Evolutionary conservation across 2,888 invertebrate species (phyloP), one percentile per base, ranked within the genome.

Genomic region (Smittia sp.): DNA sequence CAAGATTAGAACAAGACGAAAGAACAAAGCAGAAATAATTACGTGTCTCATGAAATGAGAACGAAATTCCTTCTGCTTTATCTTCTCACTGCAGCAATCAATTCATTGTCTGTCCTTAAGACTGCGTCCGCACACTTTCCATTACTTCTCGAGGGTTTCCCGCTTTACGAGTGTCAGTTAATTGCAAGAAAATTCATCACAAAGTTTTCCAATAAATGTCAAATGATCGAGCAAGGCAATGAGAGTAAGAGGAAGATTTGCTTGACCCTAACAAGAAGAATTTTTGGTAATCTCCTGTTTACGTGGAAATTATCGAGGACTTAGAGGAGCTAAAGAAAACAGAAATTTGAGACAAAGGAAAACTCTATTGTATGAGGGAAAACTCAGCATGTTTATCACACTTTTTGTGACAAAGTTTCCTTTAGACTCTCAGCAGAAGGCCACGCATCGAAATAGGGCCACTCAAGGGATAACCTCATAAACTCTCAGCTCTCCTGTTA

Each of bases 21-120:
- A 58, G 72, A 62, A 72, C 54, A 38, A 72, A 62, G 38, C 62
- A 32, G 38, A 72, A 72, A 72, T 72, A 72, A 72, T 72, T 58
- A 72, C 69, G 62, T 62, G 72, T 72, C 72, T 72, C 70, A 70
- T 72, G 72, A 72, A 62, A 38, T 27, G 72, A 72, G 52, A 72
- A 72, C 38, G 72, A 72, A 62, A 38, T 72, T 58, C 62, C 72
- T 22, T 70, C 70, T 27, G 58, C 24, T 70, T 70, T 70, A 32
- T 70, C 22, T 27, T 27, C 24, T 41, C 68, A 68, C 52, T 66
- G 20, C 68, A 46, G 32, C 25, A 52, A 68, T 52, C 41, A 68
- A 68, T 68, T 68, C 46, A 25, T 68, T 41, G 27, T 46, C 52
- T 68, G 52, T 52, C 68, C 68, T 46, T 15, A 46, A n/a, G 46